Evolutionary conservation across 2,113 vertebrate genomes (phyloP).

Genomic region (Sprattus sprattus): DNA sequence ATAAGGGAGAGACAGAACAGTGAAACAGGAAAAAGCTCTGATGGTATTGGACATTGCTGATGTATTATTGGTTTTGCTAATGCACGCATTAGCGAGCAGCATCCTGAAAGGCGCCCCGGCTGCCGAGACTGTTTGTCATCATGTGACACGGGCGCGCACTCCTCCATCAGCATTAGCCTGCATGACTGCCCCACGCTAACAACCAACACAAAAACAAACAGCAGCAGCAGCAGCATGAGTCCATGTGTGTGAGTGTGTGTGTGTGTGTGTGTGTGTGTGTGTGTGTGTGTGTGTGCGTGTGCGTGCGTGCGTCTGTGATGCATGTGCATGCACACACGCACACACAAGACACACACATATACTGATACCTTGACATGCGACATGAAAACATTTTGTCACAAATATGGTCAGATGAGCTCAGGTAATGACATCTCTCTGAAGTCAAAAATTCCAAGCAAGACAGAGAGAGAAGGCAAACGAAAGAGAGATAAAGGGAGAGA

Average conservation of each 20-base stretch:
- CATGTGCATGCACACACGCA: neutral
- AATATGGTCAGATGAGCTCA: too few species aligned
- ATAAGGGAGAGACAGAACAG: neutral
- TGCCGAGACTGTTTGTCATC: neutral
- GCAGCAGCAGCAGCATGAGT: too few species aligned
- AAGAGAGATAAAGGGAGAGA: neutral
- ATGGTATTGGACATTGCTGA: neutral
- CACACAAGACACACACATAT: neutral
- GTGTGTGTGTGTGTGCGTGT: too few species aligned
- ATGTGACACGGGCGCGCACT: neutral
- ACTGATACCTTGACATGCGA: neutral
- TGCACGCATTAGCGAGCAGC: neutral
- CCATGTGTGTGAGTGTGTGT: too few species aligned
- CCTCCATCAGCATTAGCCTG: too few species aligned
- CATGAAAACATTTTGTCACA: too few species aligned
- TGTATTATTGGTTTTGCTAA: conserved; percentile 6
- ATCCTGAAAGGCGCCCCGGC: neutral
- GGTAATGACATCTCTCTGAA: too few species aligned
- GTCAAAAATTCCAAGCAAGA: too few species aligned
- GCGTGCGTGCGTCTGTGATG: too few species aligned
- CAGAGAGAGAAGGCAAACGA: neutral
- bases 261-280: too few species aligned
- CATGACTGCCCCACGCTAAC: too few species aligned
- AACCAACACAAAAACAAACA: too few species aligned
- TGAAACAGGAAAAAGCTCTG: neutral